Conservation (phyloP, 1,140 invertebrate species). For the Drosophila sulfurigaster region DNA sequence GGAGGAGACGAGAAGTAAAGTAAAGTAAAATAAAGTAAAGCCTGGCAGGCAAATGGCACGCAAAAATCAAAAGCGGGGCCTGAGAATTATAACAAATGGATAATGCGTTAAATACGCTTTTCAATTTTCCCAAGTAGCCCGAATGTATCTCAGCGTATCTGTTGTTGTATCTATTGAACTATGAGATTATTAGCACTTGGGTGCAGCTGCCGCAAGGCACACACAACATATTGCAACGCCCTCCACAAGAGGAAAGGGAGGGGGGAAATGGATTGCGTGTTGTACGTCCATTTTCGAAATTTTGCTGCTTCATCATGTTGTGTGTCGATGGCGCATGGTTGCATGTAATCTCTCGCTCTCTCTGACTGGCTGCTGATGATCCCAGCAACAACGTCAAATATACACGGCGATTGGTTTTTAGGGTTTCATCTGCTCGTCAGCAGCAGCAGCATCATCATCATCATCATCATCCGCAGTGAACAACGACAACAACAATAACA, state of each 20-base stretch:
- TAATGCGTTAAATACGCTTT: constrained; percentile 69
- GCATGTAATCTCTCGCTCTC: constrained; percentile 57
- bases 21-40: too few relatives aligned
- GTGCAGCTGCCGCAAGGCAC: constrained; percentile 63
- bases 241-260: constrained; percentile 20
- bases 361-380: constrained; percentile 73
- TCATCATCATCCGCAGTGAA: constrained; percentile 50
- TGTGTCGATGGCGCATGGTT: constrained; percentile 33
- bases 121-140: constrained; percentile 54
- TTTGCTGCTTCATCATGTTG: constrained; percentile 80
- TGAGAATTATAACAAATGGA: constrained; percentile 66
- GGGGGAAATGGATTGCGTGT: constrained; percentile 65
- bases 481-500: constrained; percentile 59
- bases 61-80: constrained; percentile 47
- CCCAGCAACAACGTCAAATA: constrained; percentile 46
- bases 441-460: constrained; percentile 44
- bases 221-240: constrained; percentile 71
- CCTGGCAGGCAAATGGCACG: constrained; percentile 58
- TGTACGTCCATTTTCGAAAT: constrained; percentile 77
- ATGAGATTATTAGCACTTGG: constrained; percentile 83
- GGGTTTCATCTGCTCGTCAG: constrained; percentile 56
- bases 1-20: background rate
- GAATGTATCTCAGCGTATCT: constrained; percentile 10
- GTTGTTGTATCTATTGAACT: constrained; percentile 66
- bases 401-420: constrained; percentile 56